Conservation (phyloP, 2,888 invertebrate genomes). For the Drosophila demipolita region DNA sequence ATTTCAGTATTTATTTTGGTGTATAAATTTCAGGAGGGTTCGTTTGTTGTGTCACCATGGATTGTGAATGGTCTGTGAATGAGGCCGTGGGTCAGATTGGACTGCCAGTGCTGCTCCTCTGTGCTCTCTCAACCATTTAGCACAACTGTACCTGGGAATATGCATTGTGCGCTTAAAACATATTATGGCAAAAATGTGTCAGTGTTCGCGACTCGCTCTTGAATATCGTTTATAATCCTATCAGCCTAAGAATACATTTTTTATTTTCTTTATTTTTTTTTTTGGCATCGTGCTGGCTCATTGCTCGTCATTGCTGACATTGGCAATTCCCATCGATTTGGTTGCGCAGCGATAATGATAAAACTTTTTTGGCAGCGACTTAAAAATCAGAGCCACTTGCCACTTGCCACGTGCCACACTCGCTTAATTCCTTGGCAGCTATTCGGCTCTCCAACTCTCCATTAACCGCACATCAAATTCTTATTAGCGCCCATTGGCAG, state of each 20-base stretch:
- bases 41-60: neutral
- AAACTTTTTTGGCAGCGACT: constrained; percentile 65
- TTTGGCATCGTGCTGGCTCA: constrained; percentile 40
- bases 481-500: constrained; percentile 71
- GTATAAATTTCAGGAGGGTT: neutral
- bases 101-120: neutral
- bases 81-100: neutral
- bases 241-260: constrained; percentile 9
- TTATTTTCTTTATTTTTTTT: too few species aligned
- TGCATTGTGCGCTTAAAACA: constrained; percentile 6
- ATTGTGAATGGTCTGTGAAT: neutral
- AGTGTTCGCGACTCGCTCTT: constrained; percentile 18
- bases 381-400: constrained; percentile 52
- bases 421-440: constrained; percentile 33
- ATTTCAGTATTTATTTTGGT: neutral
- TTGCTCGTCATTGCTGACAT: constrained; percentile 38
- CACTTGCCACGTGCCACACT: constrained; percentile 28
- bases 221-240: constrained; percentile 32
- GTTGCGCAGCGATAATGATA: constrained; percentile 67
- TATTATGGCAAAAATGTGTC: constrained; percentile 24
- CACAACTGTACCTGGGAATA: constrained; percentile 19
- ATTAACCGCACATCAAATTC: constrained; percentile 79
- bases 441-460: constrained; percentile 40
- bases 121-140: neutral
- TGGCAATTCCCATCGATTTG: constrained; percentile 49